Evolutionary conservation across 2,888 invertebrate species (phyloP), one percentile per base, ranked within the genome.

Genomic region (Eumacrocentrus americanus): DNA sequence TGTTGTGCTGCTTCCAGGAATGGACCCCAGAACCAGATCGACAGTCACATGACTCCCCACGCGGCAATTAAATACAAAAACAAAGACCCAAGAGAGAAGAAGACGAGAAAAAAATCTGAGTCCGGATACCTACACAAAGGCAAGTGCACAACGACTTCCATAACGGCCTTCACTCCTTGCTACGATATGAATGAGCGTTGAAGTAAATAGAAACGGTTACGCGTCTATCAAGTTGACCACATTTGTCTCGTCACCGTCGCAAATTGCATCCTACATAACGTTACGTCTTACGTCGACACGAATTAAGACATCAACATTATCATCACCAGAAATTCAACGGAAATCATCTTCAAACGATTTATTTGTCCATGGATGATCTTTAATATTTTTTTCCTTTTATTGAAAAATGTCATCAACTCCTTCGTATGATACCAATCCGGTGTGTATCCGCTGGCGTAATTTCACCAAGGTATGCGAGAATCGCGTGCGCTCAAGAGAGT

Each of bases 1-100:
- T 69, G 69, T 72, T 69, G 64, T 53, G 60, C 55, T 42, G 61
- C 37, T 67, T 65, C 67, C 64, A 62, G 60, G 66, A 66, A 67
- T 61, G 59, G 25, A 29, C 29, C 47, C 29, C 42, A 53, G 14
- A 40, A 53, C 53, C 53, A 54, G 53, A 54, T 54, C 42, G 29
- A 12, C 42, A 35, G 18, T 25, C 53, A n/a, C 42, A 37, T 40
- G 25, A 22, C 16, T 34, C 42, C 7, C 34, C 29, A 29, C 25
- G n/a, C 20, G 29, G 35, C 35, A 55, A 55, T 46, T 55, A 46
- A 55, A 35, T 46, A 11, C 11, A 55, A 42, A 46, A 35, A 35
- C 7, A 44, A 7, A 3, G 16, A n/a, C 9, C 34, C 29, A 20
- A 2, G 22, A 35, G 4, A 44, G 12, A 29, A 29, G 16, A 34